Conservation (phyloP, 2,888 invertebrate genomes). For the Griposia aprilina region DNA sequence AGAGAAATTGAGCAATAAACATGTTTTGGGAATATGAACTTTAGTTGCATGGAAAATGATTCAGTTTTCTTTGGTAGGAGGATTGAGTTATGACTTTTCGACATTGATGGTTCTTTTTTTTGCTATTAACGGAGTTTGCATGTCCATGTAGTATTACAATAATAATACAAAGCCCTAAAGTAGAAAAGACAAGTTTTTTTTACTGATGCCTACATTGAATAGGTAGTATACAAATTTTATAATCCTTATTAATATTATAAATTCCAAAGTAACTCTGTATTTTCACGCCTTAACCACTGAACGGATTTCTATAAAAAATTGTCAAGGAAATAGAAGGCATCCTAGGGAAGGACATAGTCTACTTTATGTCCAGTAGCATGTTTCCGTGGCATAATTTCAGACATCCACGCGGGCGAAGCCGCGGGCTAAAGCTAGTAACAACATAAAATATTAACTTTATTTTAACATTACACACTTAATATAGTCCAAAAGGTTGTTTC, state of each 20-base stretch:
- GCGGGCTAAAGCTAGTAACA: too few species aligned
- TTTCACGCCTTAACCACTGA: too few species aligned
- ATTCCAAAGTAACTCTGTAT: too few species aligned
- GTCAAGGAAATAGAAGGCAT: too few species aligned
- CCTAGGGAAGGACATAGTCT: too few species aligned
- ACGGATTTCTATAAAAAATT: too few species aligned
- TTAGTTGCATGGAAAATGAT: neutral
- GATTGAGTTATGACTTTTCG: neutral
- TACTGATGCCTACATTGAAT: neutral
- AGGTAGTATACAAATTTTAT: too few species aligned
- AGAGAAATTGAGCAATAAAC: slow-evolving; percentile 25
- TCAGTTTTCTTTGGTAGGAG: neutral
- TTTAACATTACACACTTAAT: neutral
- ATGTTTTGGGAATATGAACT: slow-evolving; percentile 1
- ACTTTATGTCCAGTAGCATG: too few species aligned
- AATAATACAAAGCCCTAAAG: neutral
- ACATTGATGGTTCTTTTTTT: neutral
- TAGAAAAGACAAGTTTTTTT: neutral
- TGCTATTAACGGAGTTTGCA: neutral
- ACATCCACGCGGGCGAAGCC: too few species aligned
- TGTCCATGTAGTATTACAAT: neutral
- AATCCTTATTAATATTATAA: too few species aligned
- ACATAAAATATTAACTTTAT: too few species aligned
- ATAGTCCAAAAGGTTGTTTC: neutral
- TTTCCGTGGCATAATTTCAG: too few species aligned